Conservation (phyloP, 1,140 invertebrate species). For the Xylocopa sonorina region DNA sequence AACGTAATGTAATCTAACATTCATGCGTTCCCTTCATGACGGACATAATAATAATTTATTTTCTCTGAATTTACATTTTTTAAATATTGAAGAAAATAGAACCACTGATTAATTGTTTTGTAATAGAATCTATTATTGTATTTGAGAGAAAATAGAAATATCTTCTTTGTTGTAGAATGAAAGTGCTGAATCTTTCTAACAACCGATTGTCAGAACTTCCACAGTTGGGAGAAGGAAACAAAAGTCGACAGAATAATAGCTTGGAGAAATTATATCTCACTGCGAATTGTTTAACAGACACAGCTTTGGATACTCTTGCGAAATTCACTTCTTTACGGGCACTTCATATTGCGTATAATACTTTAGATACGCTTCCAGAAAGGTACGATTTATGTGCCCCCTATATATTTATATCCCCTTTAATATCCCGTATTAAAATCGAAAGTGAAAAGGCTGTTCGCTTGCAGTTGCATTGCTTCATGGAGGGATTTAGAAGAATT, state of each 20-base stretch:
- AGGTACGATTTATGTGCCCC: slow-evolving; percentile 74
- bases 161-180: slow-evolving; percentile 81
- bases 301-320: slow-evolving; percentile 86
- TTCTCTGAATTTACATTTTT: too few species aligned
- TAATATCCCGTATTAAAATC: background rate
- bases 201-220: slow-evolving; percentile 88
- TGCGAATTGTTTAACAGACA: slow-evolving; percentile 89
- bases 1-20: too few species aligned
- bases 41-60: too few species aligned
- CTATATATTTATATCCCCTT: background rate
- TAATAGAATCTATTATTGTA: too few species aligned
- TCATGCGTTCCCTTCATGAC: too few species aligned
- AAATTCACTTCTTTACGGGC: slow-evolving; percentile 86
- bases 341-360: slow-evolving; percentile 91
- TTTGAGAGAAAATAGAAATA: too few species aligned
- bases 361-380: slow-evolving; percentile 88
- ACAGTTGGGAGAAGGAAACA: slow-evolving; percentile 82
- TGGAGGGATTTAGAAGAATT: slow-evolving; percentile 92
- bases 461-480: slow-evolving; percentile 85
- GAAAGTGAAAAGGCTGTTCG: background rate
- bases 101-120: too few species aligned
- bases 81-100: too few species aligned
- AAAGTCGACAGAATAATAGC: slow-evolving; percentile 67
- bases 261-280: slow-evolving; percentile 89
- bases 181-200: slow-evolving; percentile 89